Conservation (phyloP, 2,888 invertebrate species). For the Yponomeuta plumbellus region DNA sequence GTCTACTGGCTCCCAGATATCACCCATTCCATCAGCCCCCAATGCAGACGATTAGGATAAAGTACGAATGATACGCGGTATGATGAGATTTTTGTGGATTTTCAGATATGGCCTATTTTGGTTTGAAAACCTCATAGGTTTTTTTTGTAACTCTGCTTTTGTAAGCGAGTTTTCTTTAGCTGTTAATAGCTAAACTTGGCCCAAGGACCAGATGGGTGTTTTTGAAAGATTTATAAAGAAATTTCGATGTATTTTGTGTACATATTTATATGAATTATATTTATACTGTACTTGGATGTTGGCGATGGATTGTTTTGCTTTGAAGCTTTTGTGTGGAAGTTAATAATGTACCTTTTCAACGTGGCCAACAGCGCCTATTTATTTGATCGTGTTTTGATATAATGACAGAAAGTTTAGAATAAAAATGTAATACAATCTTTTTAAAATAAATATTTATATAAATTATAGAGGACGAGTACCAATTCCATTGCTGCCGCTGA, state of each 20-base stretch:
- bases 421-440: background rate
- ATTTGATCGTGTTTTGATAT: background rate
- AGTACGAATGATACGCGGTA: slow-evolving; percentile 1
- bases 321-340: slow-evolving; percentile 3
- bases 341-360: background rate
- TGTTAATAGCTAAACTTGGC: background rate
- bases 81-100: slow-evolving; percentile 8
- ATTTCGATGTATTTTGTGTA: slow-evolving; percentile 6
- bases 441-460: too few species aligned
- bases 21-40: slow-evolving; percentile 69
- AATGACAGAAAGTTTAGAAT: background rate
- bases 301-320: slow-evolving; percentile 10
- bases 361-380: background rate
- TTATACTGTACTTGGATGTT: slow-evolving; percentile 1
- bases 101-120: background rate
- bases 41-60: slow-evolving; percentile 44
- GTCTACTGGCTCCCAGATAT: slow-evolving; percentile 54
- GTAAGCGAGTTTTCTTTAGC: slow-evolving; percentile 6
- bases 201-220: slow-evolving; percentile 1
- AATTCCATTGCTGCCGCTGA: background rate
- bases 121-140: slow-evolving; percentile 8
- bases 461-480: too few species aligned
- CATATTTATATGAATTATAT: background rate
- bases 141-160: slow-evolving; percentile 1
- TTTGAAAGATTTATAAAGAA: background rate